phyloP scores from a whole-genome alignment of 2,888 invertebrate genomes.

The Diploptera punctata region DNA sequence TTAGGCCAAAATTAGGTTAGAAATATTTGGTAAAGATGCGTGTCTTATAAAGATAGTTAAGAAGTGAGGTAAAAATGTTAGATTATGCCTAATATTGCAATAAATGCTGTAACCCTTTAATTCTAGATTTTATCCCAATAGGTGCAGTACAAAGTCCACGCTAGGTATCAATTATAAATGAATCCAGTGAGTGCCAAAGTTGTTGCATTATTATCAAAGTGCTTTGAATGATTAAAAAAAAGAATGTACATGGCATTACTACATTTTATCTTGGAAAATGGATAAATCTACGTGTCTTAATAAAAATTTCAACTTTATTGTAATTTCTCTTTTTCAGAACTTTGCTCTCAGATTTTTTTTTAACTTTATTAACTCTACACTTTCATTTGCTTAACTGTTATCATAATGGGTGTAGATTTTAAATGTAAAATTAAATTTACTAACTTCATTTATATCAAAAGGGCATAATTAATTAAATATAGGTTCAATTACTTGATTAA shows the following conservation, averaged over 20 bases:
- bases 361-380: neutral
- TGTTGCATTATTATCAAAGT: neutral
- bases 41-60: neutral
- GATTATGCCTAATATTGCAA: neutral
- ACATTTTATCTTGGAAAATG: conserved; percentile 19
- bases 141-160: neutral
- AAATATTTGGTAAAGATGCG: too few species aligned
- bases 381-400: neutral
- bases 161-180: neutral
- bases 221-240: neutral
- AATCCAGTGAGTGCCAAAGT: conserved; percentile 18
- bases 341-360: neutral
- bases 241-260: neutral
- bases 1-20: neutral
- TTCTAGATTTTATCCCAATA: neutral
- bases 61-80: too few species aligned
- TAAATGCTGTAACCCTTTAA: neutral
- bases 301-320: conserved; percentile 1
- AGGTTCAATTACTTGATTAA: too few species aligned
- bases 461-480: too few species aligned
- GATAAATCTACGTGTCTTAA: conserved; percentile 32
- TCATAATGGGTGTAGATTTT: too few species aligned
- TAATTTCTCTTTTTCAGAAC: conserved; percentile 1
- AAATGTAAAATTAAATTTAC: too few species aligned
- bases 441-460: too few species aligned